These are phyloP conservation scores for Rhodophaea formosa DNA, from an alignment of 2,888 invertebrate genomes.

Conservation along the genomic window DNA sequence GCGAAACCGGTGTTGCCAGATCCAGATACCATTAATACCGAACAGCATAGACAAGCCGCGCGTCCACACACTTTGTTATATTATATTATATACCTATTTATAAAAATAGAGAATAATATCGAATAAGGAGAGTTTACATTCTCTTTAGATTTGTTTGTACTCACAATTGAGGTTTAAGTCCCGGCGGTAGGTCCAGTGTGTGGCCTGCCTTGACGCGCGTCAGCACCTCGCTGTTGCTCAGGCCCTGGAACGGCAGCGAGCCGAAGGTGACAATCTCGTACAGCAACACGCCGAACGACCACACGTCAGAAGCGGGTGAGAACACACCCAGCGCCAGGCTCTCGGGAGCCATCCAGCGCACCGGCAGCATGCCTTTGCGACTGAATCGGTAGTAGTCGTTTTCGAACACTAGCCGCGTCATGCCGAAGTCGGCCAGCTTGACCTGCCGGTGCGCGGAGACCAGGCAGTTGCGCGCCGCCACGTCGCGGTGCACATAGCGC, in stretches of 20 bases:
- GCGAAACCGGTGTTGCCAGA: no score
- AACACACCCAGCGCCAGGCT: constrained; percentile 90
- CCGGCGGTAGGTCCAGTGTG: constrained; percentile 87
- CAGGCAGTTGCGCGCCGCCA: constrained; percentile 90
- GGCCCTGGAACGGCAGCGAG: constrained; percentile 93
- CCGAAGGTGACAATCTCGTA: constrained; percentile 96
- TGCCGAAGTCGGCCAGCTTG: constrained; percentile 94
- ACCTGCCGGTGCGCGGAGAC: constrained; percentile 87
- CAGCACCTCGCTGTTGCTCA: constrained; percentile 92
- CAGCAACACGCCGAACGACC: constrained; percentile 93
- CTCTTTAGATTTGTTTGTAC: no score
- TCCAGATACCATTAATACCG: no score
- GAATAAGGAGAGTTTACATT: no score
- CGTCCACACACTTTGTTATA: no score
- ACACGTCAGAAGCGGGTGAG: constrained; percentile 92
- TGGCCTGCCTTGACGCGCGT: constrained; percentile 89
- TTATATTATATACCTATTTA: no score
- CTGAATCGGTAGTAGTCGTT: constrained; percentile 95
- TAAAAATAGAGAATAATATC: no score
- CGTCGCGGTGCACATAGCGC: constrained; percentile 94
- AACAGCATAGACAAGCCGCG: no score
- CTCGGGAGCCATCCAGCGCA: constrained; percentile 97
- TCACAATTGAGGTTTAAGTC: constrained; percentile 90
- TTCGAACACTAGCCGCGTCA: constrained; percentile 93
- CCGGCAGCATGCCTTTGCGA: constrained; percentile 91